These are phyloP conservation scores for Rallus crepitans DNA, from an alignment of 2,797 vertebrate species.

Conservation along the genomic window DNA sequence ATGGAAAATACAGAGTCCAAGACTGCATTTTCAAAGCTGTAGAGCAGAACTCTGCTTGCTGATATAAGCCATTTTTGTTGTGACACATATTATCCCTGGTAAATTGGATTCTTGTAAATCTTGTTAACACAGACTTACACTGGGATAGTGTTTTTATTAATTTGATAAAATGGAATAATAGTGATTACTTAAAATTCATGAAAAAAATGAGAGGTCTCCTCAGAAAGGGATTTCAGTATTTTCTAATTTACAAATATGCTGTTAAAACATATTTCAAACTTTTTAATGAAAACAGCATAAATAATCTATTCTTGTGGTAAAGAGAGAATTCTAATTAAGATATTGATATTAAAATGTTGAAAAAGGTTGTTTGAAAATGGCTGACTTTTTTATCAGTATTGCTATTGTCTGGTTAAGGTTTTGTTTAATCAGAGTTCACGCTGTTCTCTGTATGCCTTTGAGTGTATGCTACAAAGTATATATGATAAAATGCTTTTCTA, in stretches of 20 bases:
- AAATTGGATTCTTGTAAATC: slow-evolving; percentile 33
- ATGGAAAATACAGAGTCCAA: neutral
- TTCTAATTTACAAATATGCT: neutral
- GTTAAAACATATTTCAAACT: neutral
- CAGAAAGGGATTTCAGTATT: neutral
- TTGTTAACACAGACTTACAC: neutral
- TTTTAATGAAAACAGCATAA: neutral
- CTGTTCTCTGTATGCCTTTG: neutral
- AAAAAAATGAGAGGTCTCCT: neutral
- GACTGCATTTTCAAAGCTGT: neutral
- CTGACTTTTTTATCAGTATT: neutral
- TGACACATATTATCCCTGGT: neutral
- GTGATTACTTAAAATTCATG: neutral
- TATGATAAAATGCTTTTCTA: neutral
- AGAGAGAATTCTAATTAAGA: neutral
- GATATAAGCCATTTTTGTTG: neutral
- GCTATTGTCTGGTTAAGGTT: neutral
- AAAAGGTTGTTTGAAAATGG: neutral
- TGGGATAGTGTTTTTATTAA: neutral
- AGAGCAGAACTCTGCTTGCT: neutral
- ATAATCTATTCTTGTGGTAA: neutral
- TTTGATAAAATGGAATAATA: neutral
- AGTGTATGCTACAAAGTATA: neutral
- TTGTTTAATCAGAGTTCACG: neutral
- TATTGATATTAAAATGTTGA: neutral